phyloP scores from a whole-genome alignment of 2,797 vertebrate genomes.

The Sylvilagus floridanus region DNA sequence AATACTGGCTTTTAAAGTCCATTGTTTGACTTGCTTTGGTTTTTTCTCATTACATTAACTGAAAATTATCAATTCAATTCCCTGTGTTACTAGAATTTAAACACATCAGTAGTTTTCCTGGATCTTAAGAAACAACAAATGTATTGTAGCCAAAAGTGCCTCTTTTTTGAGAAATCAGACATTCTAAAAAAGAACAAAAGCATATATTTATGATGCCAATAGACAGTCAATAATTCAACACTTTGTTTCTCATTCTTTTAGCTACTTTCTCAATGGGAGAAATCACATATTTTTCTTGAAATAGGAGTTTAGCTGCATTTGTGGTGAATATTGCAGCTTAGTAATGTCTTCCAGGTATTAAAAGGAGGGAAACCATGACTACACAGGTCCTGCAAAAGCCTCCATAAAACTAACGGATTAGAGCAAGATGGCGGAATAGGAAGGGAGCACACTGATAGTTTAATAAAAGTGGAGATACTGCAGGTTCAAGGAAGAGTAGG shows the following conservation, averaged over 20 bases:
- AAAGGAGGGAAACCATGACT: not conserved
- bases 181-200: not conserved
- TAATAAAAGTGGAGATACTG: too few species aligned
- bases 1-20: not conserved
- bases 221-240: not conserved
- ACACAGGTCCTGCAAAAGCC: not conserved
- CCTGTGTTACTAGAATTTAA: constrained; percentile 8
- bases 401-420: not conserved
- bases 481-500: too few species aligned
- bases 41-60: constrained; percentile 5
- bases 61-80: constrained; percentile 1
- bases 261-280: not conserved
- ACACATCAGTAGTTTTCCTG: not conserved
- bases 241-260: not conserved
- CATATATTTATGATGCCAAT: not conserved
- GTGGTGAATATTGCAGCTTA: not conserved
- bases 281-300: not conserved
- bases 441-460: too few species aligned
- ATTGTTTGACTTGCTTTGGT: constrained; percentile 20
- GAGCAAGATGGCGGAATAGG: too few species aligned
- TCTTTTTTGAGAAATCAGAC: constrained; percentile 8
- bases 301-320: not conserved
- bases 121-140: not conserved
- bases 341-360: not conserved
- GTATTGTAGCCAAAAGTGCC: not conserved